Evolutionary conservation across 2,888 invertebrate species (phyloP), one percentile per base, ranked within the genome.

Genomic region (Drosophila meridionalis): DNA sequence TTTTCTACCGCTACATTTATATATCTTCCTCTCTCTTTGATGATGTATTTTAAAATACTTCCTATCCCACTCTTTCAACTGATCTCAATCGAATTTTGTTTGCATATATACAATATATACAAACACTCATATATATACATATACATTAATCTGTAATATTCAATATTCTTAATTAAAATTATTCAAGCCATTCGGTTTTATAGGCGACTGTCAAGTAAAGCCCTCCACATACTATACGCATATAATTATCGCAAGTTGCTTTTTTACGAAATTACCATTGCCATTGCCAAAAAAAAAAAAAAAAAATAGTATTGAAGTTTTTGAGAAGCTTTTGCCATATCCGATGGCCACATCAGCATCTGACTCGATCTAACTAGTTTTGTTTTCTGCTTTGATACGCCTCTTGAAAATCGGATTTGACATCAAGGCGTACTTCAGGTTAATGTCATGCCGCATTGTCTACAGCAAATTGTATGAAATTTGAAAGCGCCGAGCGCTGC

Each of bases 351-450:
- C 63, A 59, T 55, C 69, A n/a, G 4, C 45, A 48, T 32, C 63
- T 57, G 47, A 57, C 69, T 62, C 65, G 43, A 53, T 64, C 63
- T 69, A 59, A 55, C 52, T 43, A 60, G 40, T 32, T 38, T 53
- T 40, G 26, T 40, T 34, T 56, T 30, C 48, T 34, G 30, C 11
- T 53, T 57, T 50, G 60, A 58, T 53, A 65, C 52, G 71, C 34
- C 79, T 59, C 67, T 81, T 66, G 73, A 82, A 66, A 68, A 70
- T 82, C 66, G 61, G 52, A 70, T 78, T 83, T 85, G 83, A 85
- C 82, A 83, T 82, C 73, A 82, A 76, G 80, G 74, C 80, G 78
- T 70, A 76, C 82, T 82, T 83, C 57, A 70, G 61, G 57, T 58
- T 73, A 72, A 76, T 81, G 83, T 60, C 77, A 77, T 66, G 76